These are phyloP conservation scores for Seladonia tumulorum DNA, from an alignment of 2,888 invertebrate genomes.

Conservation along the genomic window DNA sequence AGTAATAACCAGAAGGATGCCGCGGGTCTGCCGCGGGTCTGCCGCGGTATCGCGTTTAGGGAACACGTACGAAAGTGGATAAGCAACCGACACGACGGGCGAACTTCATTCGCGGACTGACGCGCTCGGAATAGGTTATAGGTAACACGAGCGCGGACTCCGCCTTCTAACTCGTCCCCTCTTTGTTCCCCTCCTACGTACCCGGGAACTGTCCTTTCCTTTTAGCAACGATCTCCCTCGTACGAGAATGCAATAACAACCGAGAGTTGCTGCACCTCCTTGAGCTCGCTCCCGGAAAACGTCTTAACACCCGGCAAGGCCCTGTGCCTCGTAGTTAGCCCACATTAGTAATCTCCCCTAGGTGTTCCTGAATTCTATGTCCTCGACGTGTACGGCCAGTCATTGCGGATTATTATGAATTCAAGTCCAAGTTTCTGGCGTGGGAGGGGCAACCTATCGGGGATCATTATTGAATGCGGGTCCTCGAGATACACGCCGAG, in stretches of 20 bases:
- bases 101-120: constrained; percentile 82
- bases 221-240: constrained; percentile 47
- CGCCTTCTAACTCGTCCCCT: constrained; percentile 51
- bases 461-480: constrained; percentile 37
- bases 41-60: constrained; percentile 77
- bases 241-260: constrained; percentile 79
- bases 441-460: not conserved
- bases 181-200: not conserved
- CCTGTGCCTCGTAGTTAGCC: constrained; percentile 76
- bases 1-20: constrained; percentile 71
- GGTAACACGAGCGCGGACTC: constrained; percentile 61
- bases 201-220: constrained; percentile 1
- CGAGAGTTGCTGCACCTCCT: constrained; percentile 68
- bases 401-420: constrained; percentile 61
- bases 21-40: constrained; percentile 49
- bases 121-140: constrained; percentile 83
- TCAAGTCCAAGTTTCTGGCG: constrained; percentile 59
- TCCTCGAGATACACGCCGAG: not conserved
- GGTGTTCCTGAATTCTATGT: constrained; percentile 77
- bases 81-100: constrained; percentile 76
- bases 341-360: constrained; percentile 80
- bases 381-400: constrained; percentile 54
- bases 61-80: constrained; percentile 83
- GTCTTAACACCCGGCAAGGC: constrained; percentile 60
- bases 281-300: constrained; percentile 59